These are phyloP conservation scores for Notothenia rossii DNA, from an alignment of 2,113 vertebrate species.

Conservation along the genomic window DNA sequence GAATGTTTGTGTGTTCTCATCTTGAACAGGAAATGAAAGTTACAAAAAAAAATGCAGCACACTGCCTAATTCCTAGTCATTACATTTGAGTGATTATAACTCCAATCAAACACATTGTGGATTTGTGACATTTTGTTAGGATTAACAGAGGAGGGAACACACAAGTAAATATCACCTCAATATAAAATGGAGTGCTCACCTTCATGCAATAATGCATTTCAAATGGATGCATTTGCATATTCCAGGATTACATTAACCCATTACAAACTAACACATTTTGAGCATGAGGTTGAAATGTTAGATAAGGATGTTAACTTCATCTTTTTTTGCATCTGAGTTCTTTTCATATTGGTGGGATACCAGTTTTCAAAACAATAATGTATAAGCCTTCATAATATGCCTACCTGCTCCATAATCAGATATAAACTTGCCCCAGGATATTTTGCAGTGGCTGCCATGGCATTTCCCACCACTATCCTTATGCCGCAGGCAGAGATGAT, in stretches of 20 bases:
- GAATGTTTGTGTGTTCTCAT: slow-evolving; percentile 21
- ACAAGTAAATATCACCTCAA: slow-evolving; percentile 18
- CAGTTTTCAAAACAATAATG: slow-evolving; percentile 2
- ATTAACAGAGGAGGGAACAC: slow-evolving; percentile 25
- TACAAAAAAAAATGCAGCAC: slow-evolving; percentile 8
- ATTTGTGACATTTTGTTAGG: slow-evolving; percentile 22
- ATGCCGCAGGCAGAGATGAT: slow-evolving; percentile 49
- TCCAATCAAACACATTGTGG: slow-evolving; percentile 26
- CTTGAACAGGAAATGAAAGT: slow-evolving; percentile 10
- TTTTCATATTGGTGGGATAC: not conserved
- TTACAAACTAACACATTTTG: not conserved
- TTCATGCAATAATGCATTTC: slow-evolving; percentile 17
- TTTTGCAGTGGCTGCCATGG: slow-evolving; percentile 39
- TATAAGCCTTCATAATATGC: not conserved
- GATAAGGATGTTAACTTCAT: not conserved
- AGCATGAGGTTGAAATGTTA: not conserved
- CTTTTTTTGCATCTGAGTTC: not conserved
- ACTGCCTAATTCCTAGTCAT: slow-evolving; percentile 9
- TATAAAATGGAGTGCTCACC: slow-evolving; percentile 9
- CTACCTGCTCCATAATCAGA: slow-evolving; percentile 32
- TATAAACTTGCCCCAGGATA: slow-evolving; percentile 21
- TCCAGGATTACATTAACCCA: slow-evolving; percentile 3
- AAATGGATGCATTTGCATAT: not conserved
- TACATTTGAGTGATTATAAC: not conserved
- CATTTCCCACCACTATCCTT: slow-evolving; percentile 31